Base-by-base conservation (phyloP, 92 coral and sea anemone species). In the Palythoa heliodiscus region DNA sequence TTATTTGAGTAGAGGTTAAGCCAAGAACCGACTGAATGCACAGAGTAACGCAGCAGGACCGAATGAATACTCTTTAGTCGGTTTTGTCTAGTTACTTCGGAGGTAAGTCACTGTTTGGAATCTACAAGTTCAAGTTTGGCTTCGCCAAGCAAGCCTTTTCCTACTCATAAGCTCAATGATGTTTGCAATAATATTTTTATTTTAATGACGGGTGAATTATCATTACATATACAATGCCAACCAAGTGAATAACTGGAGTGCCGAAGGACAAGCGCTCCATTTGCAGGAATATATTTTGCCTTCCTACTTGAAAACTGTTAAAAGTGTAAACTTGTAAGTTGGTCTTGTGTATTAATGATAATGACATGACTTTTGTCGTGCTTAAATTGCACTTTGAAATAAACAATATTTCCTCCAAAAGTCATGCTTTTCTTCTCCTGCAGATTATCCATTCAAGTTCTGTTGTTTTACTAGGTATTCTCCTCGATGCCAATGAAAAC, bases 401-500 rank as follows among this genome's bases (percentile, higher is more conserved):
- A 63, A 23, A 22, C 22, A 63, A 11, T 63, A 63, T 63, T 35
- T 35, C n/a, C 69, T 19, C 11, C 69, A n/a, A 63, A 63, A 63
- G 7, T 63, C 69, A 63, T 55, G 61, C 15, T 63, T 7, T 19
- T 63, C 24, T 63, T n/a, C 24, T 4, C 11, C 20, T 63, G 25
- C 17, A n/a, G 12, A 17, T 11, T 11, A 63, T 63, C 19, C 69
- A 63, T 63, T 29, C 24, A n/a, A 19, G 8, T 8, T 3, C 25
- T 8, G 11, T 19, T 48, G 20, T 52, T 24, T 54, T 50, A 17
- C 7, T 19, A 87, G 90, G 90, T 5, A 39, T 87, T 72, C 75
- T 87, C 19, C 64, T 87, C 5, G 90, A 87, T 81, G 86, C 86
- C 35, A 87, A 87, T 80, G 89, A 87, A 54, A 72, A 69, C 9